Evolutionary conservation across 2,797 vertebrate genomes (phyloP), one percentile per base, ranked within the genome.

Genomic region (Menidia menidia): DNA sequence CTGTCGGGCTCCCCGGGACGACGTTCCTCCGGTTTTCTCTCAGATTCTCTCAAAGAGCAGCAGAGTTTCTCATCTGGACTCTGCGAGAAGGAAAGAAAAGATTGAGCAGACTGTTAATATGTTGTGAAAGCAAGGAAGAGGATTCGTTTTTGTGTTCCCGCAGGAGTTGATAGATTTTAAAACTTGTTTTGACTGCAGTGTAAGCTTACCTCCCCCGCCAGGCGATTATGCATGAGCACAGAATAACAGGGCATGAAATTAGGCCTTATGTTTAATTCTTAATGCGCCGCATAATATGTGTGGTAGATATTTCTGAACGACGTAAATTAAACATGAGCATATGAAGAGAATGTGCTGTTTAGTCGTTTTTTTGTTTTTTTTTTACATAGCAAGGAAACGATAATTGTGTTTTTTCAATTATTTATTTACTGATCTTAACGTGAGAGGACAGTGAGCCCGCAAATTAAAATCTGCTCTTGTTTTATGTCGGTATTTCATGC

Each of bases 51-150:
- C 41, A 71, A 48, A 54, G 57, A 67, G 58, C 33, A 67, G 53
- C 54, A 7, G 53, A 63, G 61, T 50, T 57, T 75, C 68, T 59
- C 50, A 64, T 69, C 55, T 16, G 56, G 15, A 60, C 44, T 61
- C 18, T 69, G 51, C 52, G 57, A 45, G 61, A 54, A 50, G 10
- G 16, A 39, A 25, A 32, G 48, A 56, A 55, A 35, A 55, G 12
- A 58, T n/a, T 44, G 43, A 64, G 39, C 57, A 32, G 39, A 52
- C 31, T 58, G 39, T 61, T 62, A 66, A 71, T 66, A 60, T 57
- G 41, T 71, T 62, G 15, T 12, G 30, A 51, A 57, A n/a, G 33
- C 57, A 15, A 16, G 16, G 15, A 66, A 1, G 18, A 8, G 43
- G 45, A 50, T 47, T 16, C 16, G 13, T 51, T 32, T 33, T 13